These are phyloP conservation scores for Meriones unguiculatus DNA, from an alignment of 2,113 vertebrate species.

Conservation along the genomic window DNA sequence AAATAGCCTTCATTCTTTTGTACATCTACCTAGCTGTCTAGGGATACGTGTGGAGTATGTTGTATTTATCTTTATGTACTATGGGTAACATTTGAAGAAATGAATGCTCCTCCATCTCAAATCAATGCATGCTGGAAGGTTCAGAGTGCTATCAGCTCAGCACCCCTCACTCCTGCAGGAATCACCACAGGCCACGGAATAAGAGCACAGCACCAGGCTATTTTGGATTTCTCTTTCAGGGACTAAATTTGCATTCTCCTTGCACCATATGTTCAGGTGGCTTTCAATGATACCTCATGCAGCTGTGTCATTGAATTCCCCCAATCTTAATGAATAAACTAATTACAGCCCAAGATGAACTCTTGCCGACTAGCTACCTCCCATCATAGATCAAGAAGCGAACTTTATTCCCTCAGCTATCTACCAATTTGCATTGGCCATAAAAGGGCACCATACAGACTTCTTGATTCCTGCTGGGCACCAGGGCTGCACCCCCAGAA, in stretches of 20 bases:
- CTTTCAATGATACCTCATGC: constrained; percentile 66
- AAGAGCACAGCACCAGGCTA: constrained; percentile 37
- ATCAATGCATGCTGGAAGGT: neutral
- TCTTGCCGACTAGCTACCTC: constrained; percentile 67
- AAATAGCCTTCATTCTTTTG: neutral
- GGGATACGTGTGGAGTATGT: neutral
- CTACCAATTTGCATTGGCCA: constrained; percentile 69
- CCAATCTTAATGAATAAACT: constrained; percentile 79
- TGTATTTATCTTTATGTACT: neutral
- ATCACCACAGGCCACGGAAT: constrained; percentile 55
- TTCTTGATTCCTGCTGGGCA: constrained; percentile 27
- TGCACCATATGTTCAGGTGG: constrained; percentile 81
- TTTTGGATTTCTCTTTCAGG: constrained; percentile 70
- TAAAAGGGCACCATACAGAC: constrained; percentile 31
- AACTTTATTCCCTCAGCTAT: constrained; percentile 75
- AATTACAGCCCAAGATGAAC: constrained; percentile 80
- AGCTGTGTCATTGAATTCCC: constrained; percentile 78
- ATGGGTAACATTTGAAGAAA: neutral
- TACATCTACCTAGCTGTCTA: neutral
- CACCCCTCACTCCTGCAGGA: neutral
- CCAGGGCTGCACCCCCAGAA: neutral
- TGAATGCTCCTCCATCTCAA: neutral
- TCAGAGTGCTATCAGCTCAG: constrained; percentile 10
- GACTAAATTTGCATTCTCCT: constrained; percentile 77
- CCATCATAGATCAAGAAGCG: constrained; percentile 65